Conservation (phyloP, 1,140 invertebrate species). For the Bilobella aurantiaca region DNA sequence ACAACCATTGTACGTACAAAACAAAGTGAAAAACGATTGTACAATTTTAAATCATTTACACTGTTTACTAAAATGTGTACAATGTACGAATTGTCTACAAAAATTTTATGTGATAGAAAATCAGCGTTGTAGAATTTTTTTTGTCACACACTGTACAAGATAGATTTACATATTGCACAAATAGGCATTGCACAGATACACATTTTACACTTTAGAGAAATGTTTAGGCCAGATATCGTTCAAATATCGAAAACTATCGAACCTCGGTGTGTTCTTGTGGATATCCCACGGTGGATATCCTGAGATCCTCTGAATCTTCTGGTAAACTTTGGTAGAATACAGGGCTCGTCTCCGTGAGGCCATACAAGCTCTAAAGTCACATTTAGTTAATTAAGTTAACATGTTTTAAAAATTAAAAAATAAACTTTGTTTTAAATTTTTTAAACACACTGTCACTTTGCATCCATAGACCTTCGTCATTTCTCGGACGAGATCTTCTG, state of each 20-base stretch:
- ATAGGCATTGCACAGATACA: no score
- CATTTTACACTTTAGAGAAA: neutral
- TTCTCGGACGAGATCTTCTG: constrained; percentile 13
- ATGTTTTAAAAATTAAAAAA: neutral
- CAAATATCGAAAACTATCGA: neutral
- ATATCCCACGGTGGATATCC: constrained; percentile 16
- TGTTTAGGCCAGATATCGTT: neutral
- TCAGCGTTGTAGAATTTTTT: no score
- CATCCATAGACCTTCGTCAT: constrained; percentile 14
- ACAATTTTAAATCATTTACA: neutral
- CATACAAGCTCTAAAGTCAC: constrained; percentile 6
- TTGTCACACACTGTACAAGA: no score
- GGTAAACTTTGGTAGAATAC: constrained; percentile 6
- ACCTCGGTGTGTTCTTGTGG: constrained; percentile 10
- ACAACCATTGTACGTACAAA: no score
- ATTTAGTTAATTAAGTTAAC: neutral
- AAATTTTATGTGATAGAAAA: no score
- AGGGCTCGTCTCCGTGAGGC: constrained; percentile 12
- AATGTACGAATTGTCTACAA: no score
- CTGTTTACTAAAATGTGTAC: no score
- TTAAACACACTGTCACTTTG: neutral
- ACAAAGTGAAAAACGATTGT: neutral
- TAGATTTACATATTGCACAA: no score
- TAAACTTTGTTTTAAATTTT: neutral
- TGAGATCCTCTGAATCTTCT: constrained; percentile 13